phyloP scores from a whole-genome alignment of 2,113 vertebrate species.

The Mastomys coucha region DNA sequence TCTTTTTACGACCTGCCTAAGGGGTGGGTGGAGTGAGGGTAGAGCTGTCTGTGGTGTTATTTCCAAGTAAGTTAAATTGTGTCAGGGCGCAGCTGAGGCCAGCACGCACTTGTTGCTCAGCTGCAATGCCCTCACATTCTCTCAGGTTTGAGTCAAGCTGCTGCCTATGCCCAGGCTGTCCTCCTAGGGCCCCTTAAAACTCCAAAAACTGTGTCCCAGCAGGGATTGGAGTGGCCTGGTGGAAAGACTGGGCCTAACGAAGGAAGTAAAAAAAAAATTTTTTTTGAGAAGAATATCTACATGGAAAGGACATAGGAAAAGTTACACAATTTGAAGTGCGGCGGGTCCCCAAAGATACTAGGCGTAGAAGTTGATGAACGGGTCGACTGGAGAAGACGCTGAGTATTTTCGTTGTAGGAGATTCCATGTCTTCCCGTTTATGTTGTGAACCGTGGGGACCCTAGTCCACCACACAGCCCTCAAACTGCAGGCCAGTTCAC shows the following conservation, averaged over 20 bases:
- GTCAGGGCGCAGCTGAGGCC: not conserved
- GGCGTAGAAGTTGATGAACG: not conserved
- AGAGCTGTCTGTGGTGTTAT: not conserved
- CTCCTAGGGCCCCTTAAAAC: not conserved
- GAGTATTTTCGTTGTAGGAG: not conserved
- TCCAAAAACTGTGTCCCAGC: not conserved
- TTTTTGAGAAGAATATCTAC: not conserved
- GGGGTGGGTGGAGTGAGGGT: too few relatives aligned
- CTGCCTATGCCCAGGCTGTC: not conserved
- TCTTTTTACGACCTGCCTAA: not conserved
- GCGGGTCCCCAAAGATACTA: constrained; percentile 1
- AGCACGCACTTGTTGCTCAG: constrained; percentile 75
- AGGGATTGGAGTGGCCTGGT: not conserved
- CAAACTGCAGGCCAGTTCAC: not conserved
- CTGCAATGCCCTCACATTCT: not conserved
- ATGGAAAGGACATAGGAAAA: not conserved
- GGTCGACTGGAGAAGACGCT: not conserved
- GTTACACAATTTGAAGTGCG: not conserved
- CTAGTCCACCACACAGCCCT: not conserved
- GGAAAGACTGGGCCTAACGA: not conserved
- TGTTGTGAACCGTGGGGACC: not conserved
- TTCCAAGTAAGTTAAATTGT: not conserved
- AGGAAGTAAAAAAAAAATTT: not conserved
- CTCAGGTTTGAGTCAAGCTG: not conserved
- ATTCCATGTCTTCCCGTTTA: not conserved